Conservation (phyloP, 2,888 invertebrate genomes). For the Herminia tarsipennalis region DNA sequence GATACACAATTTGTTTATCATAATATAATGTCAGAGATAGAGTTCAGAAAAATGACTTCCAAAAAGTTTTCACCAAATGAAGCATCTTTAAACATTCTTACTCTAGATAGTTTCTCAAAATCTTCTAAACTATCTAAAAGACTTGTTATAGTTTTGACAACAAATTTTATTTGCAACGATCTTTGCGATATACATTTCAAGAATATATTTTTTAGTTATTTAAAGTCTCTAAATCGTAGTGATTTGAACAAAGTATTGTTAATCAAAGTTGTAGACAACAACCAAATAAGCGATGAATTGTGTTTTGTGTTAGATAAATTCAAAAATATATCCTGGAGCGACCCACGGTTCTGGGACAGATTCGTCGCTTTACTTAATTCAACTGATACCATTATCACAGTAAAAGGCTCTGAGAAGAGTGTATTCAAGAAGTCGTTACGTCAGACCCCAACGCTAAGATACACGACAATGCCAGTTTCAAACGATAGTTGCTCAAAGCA, state of each 20-base stretch:
- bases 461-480: constrained; percentile 84
- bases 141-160: constrained; percentile 87
- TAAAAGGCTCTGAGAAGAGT: constrained; percentile 75
- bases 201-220: constrained; percentile 80
- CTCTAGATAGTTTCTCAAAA: constrained; percentile 78
- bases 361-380: constrained; percentile 92
- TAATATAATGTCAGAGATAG: constrained; percentile 90
- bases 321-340: constrained; percentile 90
- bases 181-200: constrained; percentile 80
- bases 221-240: constrained; percentile 77
- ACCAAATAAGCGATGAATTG: constrained; percentile 78
- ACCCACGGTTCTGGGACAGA: constrained; percentile 94
- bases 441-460: constrained; percentile 80
- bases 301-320: constrained; percentile 83
- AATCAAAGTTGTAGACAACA: constrained; percentile 77
- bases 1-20: constrained; percentile 90
- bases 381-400: constrained; percentile 82
- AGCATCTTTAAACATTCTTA: constrained; percentile 87
- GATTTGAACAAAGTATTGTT: constrained; percentile 80
- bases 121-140: constrained; percentile 81
- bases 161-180: constrained; percentile 78
- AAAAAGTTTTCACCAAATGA: constrained; percentile 90
- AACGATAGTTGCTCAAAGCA: constrained; percentile 84
- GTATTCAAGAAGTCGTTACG: constrained; percentile 83
- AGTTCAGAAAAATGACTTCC: constrained; percentile 88